These are phyloP conservation scores for Poecilia picta DNA, from an alignment of 2,797 vertebrate genomes.

Conservation along the genomic window DNA sequence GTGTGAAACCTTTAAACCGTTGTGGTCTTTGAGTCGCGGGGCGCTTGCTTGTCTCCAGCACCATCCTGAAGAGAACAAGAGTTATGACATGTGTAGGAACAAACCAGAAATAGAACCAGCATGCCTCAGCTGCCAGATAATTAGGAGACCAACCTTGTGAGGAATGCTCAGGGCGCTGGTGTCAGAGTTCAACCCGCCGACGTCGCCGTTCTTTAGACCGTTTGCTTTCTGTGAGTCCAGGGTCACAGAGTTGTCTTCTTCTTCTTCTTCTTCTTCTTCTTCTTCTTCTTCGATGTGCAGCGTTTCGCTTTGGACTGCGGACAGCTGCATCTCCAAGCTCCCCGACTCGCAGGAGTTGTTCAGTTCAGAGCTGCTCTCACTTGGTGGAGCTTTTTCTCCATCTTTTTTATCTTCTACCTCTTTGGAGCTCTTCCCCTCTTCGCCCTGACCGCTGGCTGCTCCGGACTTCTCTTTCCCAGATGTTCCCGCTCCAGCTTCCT, in stretches of 20 bases:
- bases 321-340: conserved; percentile 70
- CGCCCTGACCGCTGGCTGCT: conserved; percentile 28
- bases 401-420: conserved; percentile 51
- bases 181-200: conserved; percentile 40
- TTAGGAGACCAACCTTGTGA: conserved; percentile 62
- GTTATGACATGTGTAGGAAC: neutral
- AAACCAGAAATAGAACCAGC: conserved; percentile 1
- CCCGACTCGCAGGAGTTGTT: conserved; percentile 64
- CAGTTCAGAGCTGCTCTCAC: conserved; percentile 67
- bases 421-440: conserved; percentile 36
- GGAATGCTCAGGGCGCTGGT: conserved; percentile 26
- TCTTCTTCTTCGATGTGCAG: conserved; percentile 66
- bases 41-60: conserved; percentile 30
- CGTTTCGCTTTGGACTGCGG: conserved; percentile 32
- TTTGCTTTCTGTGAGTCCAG: conserved; percentile 29
- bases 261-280: conserved; percentile 45
- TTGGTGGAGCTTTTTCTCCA: conserved; percentile 37
- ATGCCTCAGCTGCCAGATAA: neutral
- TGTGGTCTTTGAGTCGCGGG: conserved; percentile 66
- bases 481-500: conserved; percentile 12
- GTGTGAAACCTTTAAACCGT: conserved; percentile 47
- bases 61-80: conserved; percentile 43
- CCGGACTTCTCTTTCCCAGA: conserved; percentile 25
- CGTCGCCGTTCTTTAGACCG: conserved; percentile 59
- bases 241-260: conserved; percentile 11